Percentiles rank a stretch among this genome's conserved stretches.
Conservation (phyloP, 1,140 invertebrate genomes). For the Megathymus violae region DNA sequence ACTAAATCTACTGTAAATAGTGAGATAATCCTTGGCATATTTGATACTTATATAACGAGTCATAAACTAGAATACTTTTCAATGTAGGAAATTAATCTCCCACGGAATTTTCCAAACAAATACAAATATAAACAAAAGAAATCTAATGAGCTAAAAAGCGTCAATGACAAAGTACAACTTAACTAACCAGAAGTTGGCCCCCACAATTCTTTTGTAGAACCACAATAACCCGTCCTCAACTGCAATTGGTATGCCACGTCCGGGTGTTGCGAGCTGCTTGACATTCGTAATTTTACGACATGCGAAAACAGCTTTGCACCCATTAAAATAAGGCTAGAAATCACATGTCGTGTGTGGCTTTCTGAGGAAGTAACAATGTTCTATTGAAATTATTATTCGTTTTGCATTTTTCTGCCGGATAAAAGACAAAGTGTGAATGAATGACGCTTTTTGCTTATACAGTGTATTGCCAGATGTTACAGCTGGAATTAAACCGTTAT, state of each 20-base stretch:
- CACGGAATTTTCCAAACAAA: too few species aligned
- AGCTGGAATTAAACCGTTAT: background rate
- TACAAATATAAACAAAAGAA: background rate
- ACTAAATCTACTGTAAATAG: too few species aligned
- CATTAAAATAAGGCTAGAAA: background rate
- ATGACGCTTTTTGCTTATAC: background rate
- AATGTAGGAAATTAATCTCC: too few species aligned
- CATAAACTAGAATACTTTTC: too few species aligned
- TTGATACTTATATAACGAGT: too few species aligned
- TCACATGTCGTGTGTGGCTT: background rate
- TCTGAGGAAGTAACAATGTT: conserved; percentile 3
- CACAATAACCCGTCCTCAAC: background rate
- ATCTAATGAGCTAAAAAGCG: background rate
- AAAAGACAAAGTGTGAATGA: conserved; percentile 4
- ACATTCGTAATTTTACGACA: background rate
- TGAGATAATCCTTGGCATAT: too few species aligned
- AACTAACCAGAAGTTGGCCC: background rate
- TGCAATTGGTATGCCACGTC: conserved; percentile 4
- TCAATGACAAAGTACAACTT: background rate
- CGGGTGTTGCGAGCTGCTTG: background rate
- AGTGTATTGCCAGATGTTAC: background rate
- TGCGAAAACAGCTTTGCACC: background rate
- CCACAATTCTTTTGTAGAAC: background rate
- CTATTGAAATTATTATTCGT: conserved; percentile 3
- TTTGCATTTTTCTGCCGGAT: conserved; percentile 10